Evolutionary conservation across 2,113 vertebrate species (phyloP), one percentile per base, ranked within the genome.

Genomic region (Bungarus multicinctus): DNA sequence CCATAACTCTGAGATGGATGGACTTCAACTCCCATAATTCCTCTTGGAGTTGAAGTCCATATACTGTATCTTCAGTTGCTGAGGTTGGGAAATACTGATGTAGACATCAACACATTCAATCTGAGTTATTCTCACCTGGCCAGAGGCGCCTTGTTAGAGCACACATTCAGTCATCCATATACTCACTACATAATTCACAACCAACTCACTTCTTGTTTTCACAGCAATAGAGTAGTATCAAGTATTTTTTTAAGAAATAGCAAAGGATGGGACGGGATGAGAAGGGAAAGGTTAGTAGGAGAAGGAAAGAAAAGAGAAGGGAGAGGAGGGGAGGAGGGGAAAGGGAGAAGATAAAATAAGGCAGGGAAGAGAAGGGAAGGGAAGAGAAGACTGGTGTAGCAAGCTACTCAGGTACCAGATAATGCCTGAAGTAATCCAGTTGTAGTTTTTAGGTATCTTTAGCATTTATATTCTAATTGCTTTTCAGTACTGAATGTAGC

Each of bases 351-450:
- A 50, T 47, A 47, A 4, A 47, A 47, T 47, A 25, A 11, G 9
- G 64, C 6, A 50, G n/a, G 14, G 18, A 34, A 20, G 34, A 0
- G n/a, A 39, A 85, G 30, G 16, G 14, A 34, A 14, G 34, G 5
- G 5, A 20, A 55, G 18, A 10, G 47, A 6, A 55, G 55, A 55
- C 5, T 22, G 43, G 30, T 11, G 23, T 85, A 87, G 47, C 53
- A 60, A 89, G 34, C 27, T 7, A 20, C 2, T 0, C 1, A 45
- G 34, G 91, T 64, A 81, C 39, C 0, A 0, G 94, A 55, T 95
- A 43, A 0, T 1, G 91, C 94, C 95, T 94, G 85, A 34, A 94
- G 91, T 94, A 93, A 95, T 93, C 95, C 93, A 91, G 89, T 69
- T 88, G 93, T 92, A 94, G 60, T 91, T 96, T 93, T 25, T 23